Base-by-base conservation (phyloP, 2,888 invertebrate species). In the Drosophila limbata region DNA sequence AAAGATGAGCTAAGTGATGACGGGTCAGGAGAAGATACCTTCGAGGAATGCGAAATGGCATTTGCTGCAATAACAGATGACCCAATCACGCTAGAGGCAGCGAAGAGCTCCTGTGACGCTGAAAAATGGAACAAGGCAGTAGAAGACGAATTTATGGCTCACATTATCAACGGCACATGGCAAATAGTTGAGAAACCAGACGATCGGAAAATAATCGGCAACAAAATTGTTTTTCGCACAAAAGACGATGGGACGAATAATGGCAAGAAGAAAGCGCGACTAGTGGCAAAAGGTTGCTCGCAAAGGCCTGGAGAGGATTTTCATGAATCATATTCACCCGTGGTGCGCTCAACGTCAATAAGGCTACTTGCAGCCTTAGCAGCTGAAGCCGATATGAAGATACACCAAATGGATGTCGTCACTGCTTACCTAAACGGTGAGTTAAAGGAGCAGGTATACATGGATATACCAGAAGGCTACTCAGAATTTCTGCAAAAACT, bases 361-460 rank as follows among this genome's bases (percentile, higher is more conserved):
- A 45, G 28, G 25, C 11, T 47, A 15, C 21, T 47, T 13, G 47
- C 47, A n/a, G 47, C 47, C 15, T 47, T 47, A 47, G 25, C 45
- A 28, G 45, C 25, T 25, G 25, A 25, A 25, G 3, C 3, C 5
- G 4, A 25, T 25, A 25, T 25, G 25, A 2, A 25, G 25, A 25
- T 35, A 51, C 51, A 51, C n/a, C 51, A 51, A n/a, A 51, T 51
- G 51, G 19, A 51, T 3, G 51, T 37, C 5, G 51, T 51, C 4
- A 37, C 37, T 5, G 37, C 51, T 5, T 51, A 51, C n/a, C 51
- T 51, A 21, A 37, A 37, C n/a, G 37, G 35, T 17, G 21, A 51
- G n/a, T 8, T 51, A 13, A 8, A 51, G 17, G 51, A 51, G 9
- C 19, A 37, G 6, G 37, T 51, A 3, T 51, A 51, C n/a, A 51